Base-by-base conservation (phyloP, 1,140 invertebrate species). In the Philotrypesis tridentata region DNA sequence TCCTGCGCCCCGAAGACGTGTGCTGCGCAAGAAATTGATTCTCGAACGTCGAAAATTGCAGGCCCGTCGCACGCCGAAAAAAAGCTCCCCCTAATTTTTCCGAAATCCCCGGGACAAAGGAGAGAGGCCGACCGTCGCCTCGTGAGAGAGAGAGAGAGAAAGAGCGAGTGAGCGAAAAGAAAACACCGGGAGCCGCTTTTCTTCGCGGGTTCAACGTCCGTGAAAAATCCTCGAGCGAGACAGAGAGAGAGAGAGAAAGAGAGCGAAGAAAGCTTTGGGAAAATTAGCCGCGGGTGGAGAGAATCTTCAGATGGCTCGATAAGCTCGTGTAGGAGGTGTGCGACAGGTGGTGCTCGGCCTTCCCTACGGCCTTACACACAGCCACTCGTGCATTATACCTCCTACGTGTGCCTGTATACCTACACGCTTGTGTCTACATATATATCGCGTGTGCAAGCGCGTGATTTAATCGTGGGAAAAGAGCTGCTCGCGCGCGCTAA, bases 401-500 rank as follows among this genome's bases (percentile, higher is more conserved):
- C n/a, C n/a, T n/a, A n/a, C n/a, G n/a, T n/a, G n/a, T n/a, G n/a
- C n/a, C n/a, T n/a, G n/a, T n/a, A n/a, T n/a, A n/a, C n/a, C n/a
- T n/a, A n/a, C n/a, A n/a, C n/a, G n/a, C n/a, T n/a, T n/a, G n/a
- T n/a, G n/a, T n/a, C n/a, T n/a, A n/a, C n/a, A n/a, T n/a, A 7
- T n/a, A 7, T 17, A 55, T 55, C 86, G 83, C 61, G 71, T 40
- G 40, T 40, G 40, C 43, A 60, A 40, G 70, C 67, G 70, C 67
- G 84, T 85, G 85, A 87, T 87, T 88, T 87, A 87, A 88, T 87
- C 86, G 86, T 88, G 86, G 85, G 87, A 87, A 88, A 86, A 85
- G 80, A 76, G 31, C 33, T 37, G 74, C 31, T 79, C 43, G 11
- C 11, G 23, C n/a, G 48, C 2, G 27, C 14, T 14, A n/a, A 7